A percentile compares a stretch with the other conserved stretches of the same genome.
Conservation (phyloP, 2,113 vertebrate species). For the Origma solitaria region DNA sequence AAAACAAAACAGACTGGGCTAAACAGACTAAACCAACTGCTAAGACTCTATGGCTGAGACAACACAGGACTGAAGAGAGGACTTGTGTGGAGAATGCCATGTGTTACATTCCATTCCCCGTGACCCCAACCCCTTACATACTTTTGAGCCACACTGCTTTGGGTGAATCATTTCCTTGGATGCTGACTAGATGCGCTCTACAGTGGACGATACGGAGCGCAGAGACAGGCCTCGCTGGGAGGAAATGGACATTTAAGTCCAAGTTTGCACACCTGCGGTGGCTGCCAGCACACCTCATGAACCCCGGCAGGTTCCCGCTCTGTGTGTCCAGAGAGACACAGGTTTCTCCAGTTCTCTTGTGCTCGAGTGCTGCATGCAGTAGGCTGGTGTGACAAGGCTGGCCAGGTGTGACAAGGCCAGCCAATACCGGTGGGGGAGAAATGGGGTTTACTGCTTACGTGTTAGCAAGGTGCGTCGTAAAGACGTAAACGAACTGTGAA, state of each 20-base stretch:
- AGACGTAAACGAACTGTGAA: slow-evolving; percentile 91
- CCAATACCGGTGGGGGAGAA: accelerated
- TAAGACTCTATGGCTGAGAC: neutral
- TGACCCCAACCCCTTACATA: neutral
- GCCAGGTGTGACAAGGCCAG: neutral
- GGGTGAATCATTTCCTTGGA: neutral
- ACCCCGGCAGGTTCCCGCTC: neutral
- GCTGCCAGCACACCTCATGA: neutral
- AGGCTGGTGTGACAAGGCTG: neutral
- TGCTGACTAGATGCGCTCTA: accelerated
- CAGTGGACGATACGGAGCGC: accelerated
- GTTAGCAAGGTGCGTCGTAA: slow-evolving; percentile 94
- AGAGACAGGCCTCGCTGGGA: neutral
- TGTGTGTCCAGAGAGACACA: neutral
- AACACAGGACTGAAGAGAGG: neutral
- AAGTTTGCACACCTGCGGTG: neutral
- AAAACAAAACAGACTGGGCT: neutral
- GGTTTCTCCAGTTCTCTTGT: neutral
- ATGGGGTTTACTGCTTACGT: slow-evolving; percentile 73
- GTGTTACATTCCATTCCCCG: neutral
- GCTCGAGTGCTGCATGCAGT: neutral
- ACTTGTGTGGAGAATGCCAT: neutral
- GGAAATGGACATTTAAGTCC: neutral
- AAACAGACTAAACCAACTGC: neutral
- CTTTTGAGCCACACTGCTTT: accelerated